Conservation (phyloP, 2,797 vertebrate genomes). For the Lepus oiostolus region DNA sequence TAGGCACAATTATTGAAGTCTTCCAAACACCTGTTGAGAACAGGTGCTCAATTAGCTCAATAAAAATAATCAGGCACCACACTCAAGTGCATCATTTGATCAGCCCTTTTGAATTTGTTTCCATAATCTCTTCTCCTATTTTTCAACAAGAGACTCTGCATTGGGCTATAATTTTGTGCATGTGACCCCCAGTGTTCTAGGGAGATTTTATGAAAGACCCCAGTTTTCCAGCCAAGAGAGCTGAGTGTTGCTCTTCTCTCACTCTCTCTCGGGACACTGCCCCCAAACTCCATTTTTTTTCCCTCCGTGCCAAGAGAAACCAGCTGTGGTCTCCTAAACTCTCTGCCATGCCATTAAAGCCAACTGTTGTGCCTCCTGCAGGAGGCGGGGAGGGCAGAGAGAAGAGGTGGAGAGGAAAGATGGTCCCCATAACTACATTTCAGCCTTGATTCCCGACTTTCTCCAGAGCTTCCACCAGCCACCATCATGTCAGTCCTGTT, state of each 20-base stretch:
- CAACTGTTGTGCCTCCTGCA: not conserved
- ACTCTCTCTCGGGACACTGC: not conserved
- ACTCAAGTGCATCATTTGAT: not conserved
- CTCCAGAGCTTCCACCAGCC: not conserved
- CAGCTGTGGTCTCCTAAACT: not conserved
- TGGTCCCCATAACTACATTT: not conserved
- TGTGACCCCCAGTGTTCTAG: not conserved
- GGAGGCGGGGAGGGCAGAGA: not conserved
- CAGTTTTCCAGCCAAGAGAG: not conserved
- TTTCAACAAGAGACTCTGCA: not conserved
- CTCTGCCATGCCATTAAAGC: not conserved
- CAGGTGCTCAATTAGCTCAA: slow-evolving; percentile 7
- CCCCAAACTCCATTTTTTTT: not conserved
- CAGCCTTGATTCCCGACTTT: not conserved
- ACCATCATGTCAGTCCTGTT: not conserved
- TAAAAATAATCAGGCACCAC: slow-evolving; percentile 1
- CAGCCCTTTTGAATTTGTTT: not conserved
- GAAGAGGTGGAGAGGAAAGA: not conserved
- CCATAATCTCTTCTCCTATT: not conserved
- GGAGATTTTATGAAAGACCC: not conserved
- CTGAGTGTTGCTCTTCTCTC: not conserved
- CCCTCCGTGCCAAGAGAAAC: not conserved
- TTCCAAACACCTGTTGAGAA: slow-evolving; percentile 40
- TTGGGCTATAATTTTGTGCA: not conserved
- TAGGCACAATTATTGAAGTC: slow-evolving; percentile 2